Evolutionary conservation across 2,113 vertebrate species (phyloP), one percentile per base, ranked within the genome.

Genomic region (Rhea americana): DNA sequence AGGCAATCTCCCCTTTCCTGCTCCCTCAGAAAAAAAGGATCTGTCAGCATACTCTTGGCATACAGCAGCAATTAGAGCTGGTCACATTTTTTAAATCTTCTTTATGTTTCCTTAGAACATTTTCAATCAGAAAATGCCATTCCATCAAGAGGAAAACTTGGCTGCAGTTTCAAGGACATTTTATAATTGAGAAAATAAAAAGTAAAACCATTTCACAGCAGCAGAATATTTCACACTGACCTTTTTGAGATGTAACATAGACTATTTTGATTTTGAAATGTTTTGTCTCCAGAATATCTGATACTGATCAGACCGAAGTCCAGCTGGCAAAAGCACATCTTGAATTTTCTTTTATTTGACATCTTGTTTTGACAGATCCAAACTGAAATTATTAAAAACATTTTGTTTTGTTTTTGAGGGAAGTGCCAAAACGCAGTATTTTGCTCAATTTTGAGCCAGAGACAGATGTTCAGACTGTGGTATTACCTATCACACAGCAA

Each of bases 51-150:
- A 25, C 9, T 14, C 17, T 66, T 82, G 62, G 72, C 45, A 82
- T 24, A 56, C 2, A 70, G 37, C 71, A 91, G 55, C 39, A 76
- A 58, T 78, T 58, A 82, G 13, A 58, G 61, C 37, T 32, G 17
- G 37, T 63, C 72, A 37, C 48, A 70, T 82, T 86, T 85, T 59
- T 48, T 51, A 63, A 58, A 82, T 85, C 0, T 15, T 55, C 89
- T 78, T 92, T 39, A n/a, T 53, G 20, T 85, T 70, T 74, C 35
- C 50, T 63, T 70, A 62, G 63, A 73, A 62, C 6, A 16, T 76
- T 82, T 79, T 87, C 81, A 75, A 74, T 76, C 50, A 87, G 30
- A 65, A 92, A 91, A 80, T 80, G 53, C 16, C 55, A 74, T 91
- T 94, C 79, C 94, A 93, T 81, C 41, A 80, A 62, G 82, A 66